These are phyloP conservation scores for Drosophila ambigua DNA, from an alignment of 1,140 invertebrate species.

Conservation along the genomic window DNA sequence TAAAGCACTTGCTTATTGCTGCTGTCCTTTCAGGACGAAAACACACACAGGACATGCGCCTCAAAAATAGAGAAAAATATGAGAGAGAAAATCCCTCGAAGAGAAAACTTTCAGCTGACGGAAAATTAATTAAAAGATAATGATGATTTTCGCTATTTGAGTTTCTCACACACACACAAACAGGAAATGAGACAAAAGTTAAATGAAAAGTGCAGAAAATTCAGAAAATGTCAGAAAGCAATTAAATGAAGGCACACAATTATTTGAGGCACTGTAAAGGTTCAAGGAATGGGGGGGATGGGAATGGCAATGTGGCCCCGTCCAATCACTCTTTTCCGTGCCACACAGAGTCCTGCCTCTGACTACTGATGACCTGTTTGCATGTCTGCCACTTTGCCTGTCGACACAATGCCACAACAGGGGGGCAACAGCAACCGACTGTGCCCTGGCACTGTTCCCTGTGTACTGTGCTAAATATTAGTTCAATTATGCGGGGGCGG, in stretches of 20 bases:
- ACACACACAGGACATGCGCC: conserved; percentile 14
- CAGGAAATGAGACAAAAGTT: conserved; percentile 5
- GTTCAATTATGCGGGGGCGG: conserved; percentile 60
- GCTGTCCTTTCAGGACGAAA: conserved; percentile 31
- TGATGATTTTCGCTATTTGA: conserved; percentile 61
- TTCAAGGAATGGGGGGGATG: too few relatives aligned
- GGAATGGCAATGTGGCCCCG: too few relatives aligned
- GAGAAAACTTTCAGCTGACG: conserved; percentile 55
- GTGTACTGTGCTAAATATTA: conserved; percentile 61
- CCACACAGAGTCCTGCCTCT: conserved; percentile 9
- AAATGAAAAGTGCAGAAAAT: conserved; percentile 50
- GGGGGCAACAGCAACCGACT: conserved; percentile 11
- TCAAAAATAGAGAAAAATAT: conserved; percentile 21
- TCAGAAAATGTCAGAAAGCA: conserved; percentile 31
- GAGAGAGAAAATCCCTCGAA: conserved; percentile 31
- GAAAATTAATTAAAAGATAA: conserved; percentile 82
- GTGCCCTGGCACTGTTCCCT: background rate
- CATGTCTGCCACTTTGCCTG: conserved; percentile 71
- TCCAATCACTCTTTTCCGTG: conserved; percentile 37
- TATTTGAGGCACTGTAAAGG: conserved; percentile 16
- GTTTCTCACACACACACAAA: conserved; percentile 27
- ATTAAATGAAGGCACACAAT: conserved; percentile 46
- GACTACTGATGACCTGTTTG: conserved; percentile 62
- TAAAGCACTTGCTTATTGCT: conserved; percentile 52
- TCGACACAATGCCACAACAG: conserved; percentile 37